phyloP scores from a whole-genome alignment of 2,888 invertebrate species.

The Eilema sororculum region DNA sequence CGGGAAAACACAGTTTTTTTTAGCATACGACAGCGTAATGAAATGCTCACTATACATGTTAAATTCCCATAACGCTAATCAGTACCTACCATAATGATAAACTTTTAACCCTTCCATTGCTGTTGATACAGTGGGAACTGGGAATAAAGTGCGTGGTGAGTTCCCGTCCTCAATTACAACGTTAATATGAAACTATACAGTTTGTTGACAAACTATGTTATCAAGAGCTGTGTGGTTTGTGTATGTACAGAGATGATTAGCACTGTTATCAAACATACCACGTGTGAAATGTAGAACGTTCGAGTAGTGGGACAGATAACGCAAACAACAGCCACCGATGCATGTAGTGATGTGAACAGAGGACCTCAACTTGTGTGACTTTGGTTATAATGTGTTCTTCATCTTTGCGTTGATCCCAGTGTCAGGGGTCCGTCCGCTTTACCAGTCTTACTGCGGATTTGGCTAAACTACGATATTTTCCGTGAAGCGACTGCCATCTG shows the following conservation, averaged over 20 bases:
- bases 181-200: background rate
- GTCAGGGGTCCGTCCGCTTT: too few relatives aligned
- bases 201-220: conserved; percentile 33
- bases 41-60: too few relatives aligned
- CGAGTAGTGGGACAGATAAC: conserved; percentile 43
- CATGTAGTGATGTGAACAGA: background rate
- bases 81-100: too few relatives aligned
- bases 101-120: background rate
- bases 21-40: too few relatives aligned
- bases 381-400: too few relatives aligned
- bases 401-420: too few relatives aligned
- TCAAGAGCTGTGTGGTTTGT: conserved; percentile 9
- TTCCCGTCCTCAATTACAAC: background rate
- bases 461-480: too few relatives aligned
- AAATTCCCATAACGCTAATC: too few relatives aligned
- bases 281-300: conserved; percentile 43
- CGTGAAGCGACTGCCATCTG: too few relatives aligned
- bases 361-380: background rate
- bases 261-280: conserved; percentile 29
- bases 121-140: background rate
- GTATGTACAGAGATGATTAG: conserved; percentile 31
- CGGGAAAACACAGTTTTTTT: too few relatives aligned
- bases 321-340: background rate
- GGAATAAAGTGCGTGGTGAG: background rate
- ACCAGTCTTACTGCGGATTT: too few relatives aligned